Conservation (phyloP, 2,888 invertebrate genomes). For the Aleiodes testaceus region DNA sequence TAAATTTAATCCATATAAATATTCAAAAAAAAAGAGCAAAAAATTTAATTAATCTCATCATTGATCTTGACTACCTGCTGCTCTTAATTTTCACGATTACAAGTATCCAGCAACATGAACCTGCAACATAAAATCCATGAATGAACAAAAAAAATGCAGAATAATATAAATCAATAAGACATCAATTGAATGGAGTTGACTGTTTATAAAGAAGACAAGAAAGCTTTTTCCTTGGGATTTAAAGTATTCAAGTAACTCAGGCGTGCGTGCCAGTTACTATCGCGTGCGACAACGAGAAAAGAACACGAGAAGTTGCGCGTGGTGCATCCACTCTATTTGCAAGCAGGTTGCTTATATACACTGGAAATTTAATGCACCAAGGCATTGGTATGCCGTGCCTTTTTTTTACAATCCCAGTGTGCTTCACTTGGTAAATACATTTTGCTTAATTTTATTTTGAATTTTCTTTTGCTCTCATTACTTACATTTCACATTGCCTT, state of each 20-base stretch:
- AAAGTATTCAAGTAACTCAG: slow-evolving; percentile 24
- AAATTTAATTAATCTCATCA: slow-evolving; percentile 14
- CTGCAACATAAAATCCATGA: background rate
- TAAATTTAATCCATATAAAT: background rate
- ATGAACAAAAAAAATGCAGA: background rate
- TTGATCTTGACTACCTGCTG: slow-evolving; percentile 21
- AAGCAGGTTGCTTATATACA: slow-evolving; percentile 59
- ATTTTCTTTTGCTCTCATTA: slow-evolving; percentile 8
- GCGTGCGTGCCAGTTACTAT: slow-evolving; percentile 29
- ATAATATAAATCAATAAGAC: slow-evolving; percentile 18
- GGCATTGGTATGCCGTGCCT: slow-evolving; percentile 32
- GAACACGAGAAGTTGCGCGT: slow-evolving; percentile 31
- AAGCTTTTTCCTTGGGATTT: background rate
- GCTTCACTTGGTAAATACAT: slow-evolving; percentile 18
- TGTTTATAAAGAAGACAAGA: background rate
- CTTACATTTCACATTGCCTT: background rate
- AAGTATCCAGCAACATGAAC: background rate
- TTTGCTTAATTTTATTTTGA: background rate
- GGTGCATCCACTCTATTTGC: slow-evolving; percentile 42
- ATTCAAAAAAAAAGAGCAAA: background rate
- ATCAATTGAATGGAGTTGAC: slow-evolving; percentile 19
- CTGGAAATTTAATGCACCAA: slow-evolving; percentile 55
- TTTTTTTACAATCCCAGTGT: background rate
- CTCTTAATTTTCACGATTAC: slow-evolving; percentile 9
- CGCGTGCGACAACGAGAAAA: slow-evolving; percentile 25